phyloP scores from a whole-genome alignment of 64 coral and sea anemone species.

The Montipora foliosa region DNA sequence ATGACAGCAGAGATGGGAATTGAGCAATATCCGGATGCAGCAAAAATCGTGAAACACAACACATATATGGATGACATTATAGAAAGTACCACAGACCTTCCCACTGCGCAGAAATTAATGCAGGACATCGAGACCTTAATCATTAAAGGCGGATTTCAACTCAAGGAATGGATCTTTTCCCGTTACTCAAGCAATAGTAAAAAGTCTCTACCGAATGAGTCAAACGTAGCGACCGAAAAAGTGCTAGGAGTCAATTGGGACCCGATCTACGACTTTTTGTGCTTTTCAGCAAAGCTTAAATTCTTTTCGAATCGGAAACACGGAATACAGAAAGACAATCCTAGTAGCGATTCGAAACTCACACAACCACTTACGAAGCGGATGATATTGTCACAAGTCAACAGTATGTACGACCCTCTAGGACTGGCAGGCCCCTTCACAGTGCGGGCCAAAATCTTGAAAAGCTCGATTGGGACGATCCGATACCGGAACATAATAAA shows the following conservation, averaged over 20 bases:
- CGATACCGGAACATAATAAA: no score
- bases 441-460: slow-evolving; percentile 27
- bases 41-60: background rate
- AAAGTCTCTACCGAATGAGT: background rate
- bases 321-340: background rate
- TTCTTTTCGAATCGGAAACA: slow-evolving; percentile 2
- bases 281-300: slow-evolving; percentile 16
- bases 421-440: slow-evolving; percentile 55
- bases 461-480: no score
- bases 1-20: no score
- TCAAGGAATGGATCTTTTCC: slow-evolving; percentile 66
- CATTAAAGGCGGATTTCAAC: slow-evolving; percentile 44
- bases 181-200: slow-evolving; percentile 11
- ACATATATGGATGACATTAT: slow-evolving; percentile 31
- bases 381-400: slow-evolving; percentile 42
- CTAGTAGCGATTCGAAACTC: background rate
- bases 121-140: slow-evolving; percentile 54
- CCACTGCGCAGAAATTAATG: background rate
- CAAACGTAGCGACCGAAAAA: slow-evolving; percentile 14
- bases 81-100: background rate
- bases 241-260: slow-evolving; percentile 44
- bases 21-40: no score
- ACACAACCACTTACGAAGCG: slow-evolving; percentile 21
- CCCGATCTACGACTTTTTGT: slow-evolving; percentile 25
- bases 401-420: slow-evolving; percentile 35